A percentile compares a stretch with the other conserved stretches of the same genome.
These are phyloP conservation scores for Gambusia holbrooki DNA, from an alignment of 2,113 vertebrate genomes.

Conservation along the genomic window DNA sequence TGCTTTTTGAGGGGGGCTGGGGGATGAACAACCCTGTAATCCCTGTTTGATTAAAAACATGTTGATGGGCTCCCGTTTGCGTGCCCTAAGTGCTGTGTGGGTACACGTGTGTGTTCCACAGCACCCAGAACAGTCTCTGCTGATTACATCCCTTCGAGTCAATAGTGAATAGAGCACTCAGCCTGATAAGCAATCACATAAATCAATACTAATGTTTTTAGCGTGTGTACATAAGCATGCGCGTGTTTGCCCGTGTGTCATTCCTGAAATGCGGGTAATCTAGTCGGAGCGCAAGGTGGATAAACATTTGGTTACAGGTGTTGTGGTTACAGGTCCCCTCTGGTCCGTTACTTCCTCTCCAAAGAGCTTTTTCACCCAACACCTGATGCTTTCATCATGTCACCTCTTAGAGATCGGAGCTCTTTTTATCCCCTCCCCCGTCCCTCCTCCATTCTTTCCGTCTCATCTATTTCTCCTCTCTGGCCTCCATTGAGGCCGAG, in stretches of 20 bases:
- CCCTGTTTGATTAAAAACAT: conserved; percentile 61
- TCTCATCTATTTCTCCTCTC: conserved; percentile 45
- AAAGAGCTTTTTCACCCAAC: conserved; percentile 35
- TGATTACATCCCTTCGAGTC: conserved; percentile 76
- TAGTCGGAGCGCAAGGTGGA: conserved; percentile 63
- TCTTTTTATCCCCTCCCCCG: conserved; percentile 50
- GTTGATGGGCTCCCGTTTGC: conserved; percentile 24
- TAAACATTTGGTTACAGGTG: conserved; percentile 70
- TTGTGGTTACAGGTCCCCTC: conserved; percentile 41
- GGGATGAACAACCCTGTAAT: conserved; percentile 45
- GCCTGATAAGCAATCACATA: conserved; percentile 82
- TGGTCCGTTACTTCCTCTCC: conserved; percentile 21
- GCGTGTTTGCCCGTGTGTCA: conserved; percentile 32
- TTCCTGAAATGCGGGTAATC: conserved; percentile 72
- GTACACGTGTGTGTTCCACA: conserved; percentile 14
- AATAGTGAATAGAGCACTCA: conserved; percentile 83
- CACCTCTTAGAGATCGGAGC: conserved; percentile 29
- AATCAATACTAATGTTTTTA: conserved; percentile 84
- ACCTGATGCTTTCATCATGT: conserved; percentile 58
- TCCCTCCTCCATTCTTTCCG: not conserved
- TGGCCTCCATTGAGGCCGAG: conserved; percentile 43
- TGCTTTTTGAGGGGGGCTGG: not conserved
- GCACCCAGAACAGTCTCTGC: conserved; percentile 49
- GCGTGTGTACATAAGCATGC: conserved; percentile 49
- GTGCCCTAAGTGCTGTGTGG: not conserved